A percentile compares a stretch with the other conserved stretches of the same genome.
Conservation (phyloP, 2,797 vertebrate species). For the Ptychobarbus kaznakovi region DNA sequence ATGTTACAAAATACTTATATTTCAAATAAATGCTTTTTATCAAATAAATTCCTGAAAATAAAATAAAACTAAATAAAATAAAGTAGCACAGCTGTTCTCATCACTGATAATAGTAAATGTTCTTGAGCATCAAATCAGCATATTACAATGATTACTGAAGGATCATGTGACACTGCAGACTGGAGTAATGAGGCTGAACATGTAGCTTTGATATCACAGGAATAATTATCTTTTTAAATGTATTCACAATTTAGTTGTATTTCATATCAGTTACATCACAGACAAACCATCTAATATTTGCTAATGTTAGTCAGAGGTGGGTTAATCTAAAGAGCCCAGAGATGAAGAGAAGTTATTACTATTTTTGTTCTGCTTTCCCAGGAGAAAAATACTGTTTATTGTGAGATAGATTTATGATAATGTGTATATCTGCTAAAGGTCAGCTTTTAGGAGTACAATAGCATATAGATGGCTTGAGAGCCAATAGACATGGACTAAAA, state of each 20-base stretch:
- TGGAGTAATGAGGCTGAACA: neutral
- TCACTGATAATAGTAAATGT: neutral
- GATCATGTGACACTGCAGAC: neutral
- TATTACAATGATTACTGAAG: neutral
- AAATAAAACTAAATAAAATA: too few species aligned
- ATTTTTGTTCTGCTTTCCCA: neutral
- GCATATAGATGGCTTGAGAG: neutral
- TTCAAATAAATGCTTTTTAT: neutral
- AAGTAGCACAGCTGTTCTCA: neutral
- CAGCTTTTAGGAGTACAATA: neutral
- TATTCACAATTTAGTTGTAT: neutral
- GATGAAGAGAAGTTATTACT: neutral
- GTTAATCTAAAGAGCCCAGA: neutral
- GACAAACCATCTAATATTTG: neutral
- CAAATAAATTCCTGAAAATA: neutral
- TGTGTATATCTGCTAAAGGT: constrained; percentile 16
- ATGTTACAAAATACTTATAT: neutral
- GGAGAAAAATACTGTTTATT: neutral
- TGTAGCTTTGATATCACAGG: neutral
- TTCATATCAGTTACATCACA: neutral
- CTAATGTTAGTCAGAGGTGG: neutral
- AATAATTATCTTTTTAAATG: neutral
- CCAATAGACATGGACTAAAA: constrained; percentile 12
- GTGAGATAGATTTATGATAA: constrained; percentile 24
- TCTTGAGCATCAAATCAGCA: neutral